Base-by-base conservation (phyloP, 1,140 invertebrate species). In the Zaprionus ornatus region DNA sequence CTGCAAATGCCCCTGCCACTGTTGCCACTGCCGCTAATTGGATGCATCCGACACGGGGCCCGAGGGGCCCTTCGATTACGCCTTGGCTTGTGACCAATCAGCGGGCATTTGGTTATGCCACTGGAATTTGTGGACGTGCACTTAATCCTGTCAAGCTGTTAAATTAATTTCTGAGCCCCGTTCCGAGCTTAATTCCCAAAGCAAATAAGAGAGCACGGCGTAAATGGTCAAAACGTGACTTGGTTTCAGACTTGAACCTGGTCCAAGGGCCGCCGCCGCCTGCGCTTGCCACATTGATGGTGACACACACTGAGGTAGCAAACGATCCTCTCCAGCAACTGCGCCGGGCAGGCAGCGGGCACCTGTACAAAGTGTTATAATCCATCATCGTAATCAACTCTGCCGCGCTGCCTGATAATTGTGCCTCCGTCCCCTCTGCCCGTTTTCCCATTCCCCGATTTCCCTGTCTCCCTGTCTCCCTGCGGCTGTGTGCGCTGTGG, bases 301-400 rank as follows among this genome's bases (percentile, higher is more conserved):
- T 55, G 23, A 25, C 21, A 27, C n/a, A n/a, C 40, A 45, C 6
- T 25, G 23, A 27, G 52, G 25, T 6, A 23, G 52, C 40, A 19
- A 17, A 17, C 35, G 35, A 9, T 45, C n/a, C 52, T n/a, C 52
- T 2, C 19, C 1, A 55, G 52, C 52, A 23, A 17, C 42, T 48
- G n/a, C 1, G 45, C 19, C 4, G 19, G 10, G 19, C 6, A 17
- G n/a, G n/a, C 40, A 45, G 19, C n/a, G 12, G 45, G 66, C 72
- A 55, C 37, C 59, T 75, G 73, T 64, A 70, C 66, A 88, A 88
- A 90, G 84, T 88, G 84, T 88, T 90, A 88, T 90, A 88, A 88
- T 88, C 84, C 84, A 88, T 88, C 84, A 88, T 84, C 78, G 84
- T 90, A 90, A 88, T 90, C 84, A 88, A 88, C 81, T 79, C 76